These are phyloP conservation scores for Deilephila elpenor DNA, from an alignment of 2,888 invertebrate genomes.

Conservation along the genomic window DNA sequence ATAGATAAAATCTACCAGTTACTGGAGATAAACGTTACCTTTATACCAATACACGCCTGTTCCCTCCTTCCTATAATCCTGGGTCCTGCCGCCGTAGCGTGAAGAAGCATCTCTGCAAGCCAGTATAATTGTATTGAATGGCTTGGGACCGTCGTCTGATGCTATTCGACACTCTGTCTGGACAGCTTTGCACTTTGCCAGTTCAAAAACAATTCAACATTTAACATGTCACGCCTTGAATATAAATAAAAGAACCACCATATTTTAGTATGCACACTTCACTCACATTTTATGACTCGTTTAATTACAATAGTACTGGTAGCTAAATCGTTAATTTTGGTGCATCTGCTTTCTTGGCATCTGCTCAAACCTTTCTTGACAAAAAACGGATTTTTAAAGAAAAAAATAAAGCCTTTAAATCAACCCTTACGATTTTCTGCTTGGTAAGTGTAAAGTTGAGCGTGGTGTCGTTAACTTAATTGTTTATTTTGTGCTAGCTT, in stretches of 20 bases:
- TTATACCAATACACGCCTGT: too few relatives aligned
- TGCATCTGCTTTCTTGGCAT: slow-evolving; percentile 70
- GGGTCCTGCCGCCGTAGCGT: too few relatives aligned
- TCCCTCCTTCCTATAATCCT: too few relatives aligned
- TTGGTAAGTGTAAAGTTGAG: slow-evolving; percentile 22
- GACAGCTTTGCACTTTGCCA: too few relatives aligned
- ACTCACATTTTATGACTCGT: slow-evolving; percentile 16
- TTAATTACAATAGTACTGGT: slow-evolving; percentile 48
- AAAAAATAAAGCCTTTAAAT: slow-evolving; percentile 38
- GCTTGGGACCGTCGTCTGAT: too few relatives aligned
- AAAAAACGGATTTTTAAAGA: slow-evolving; percentile 52
- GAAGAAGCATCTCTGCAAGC: too few relatives aligned
- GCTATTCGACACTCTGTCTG: too few relatives aligned
- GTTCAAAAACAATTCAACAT: too few relatives aligned
- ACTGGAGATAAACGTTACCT: too few relatives aligned
- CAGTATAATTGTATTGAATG: too few relatives aligned
- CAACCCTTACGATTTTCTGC: slow-evolving; percentile 33
- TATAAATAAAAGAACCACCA: not conserved
- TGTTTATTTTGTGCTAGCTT: not conserved
- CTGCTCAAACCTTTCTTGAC: slow-evolving; percentile 58
- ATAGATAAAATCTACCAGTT: too few relatives aligned
- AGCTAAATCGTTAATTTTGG: slow-evolving; percentile 68
- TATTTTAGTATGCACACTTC: not conserved
- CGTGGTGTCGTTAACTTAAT: slow-evolving; percentile 5
- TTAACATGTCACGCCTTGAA: too few relatives aligned